Percentiles rank a stretch among this genome's conserved stretches.
phyloP scores from a whole-genome alignment of 2,113 vertebrate species.

The Empidonax alnorum region DNA sequence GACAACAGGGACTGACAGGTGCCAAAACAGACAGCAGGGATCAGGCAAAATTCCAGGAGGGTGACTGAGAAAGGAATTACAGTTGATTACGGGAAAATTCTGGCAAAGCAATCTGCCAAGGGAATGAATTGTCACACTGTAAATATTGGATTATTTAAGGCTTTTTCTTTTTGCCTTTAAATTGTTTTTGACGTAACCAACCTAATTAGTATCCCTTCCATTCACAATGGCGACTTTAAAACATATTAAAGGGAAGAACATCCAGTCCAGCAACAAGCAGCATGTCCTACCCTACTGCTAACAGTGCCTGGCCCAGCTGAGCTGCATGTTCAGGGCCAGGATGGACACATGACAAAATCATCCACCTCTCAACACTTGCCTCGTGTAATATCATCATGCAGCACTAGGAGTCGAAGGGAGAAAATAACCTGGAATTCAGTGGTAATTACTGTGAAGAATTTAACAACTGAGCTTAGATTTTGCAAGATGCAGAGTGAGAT shows the following conservation, averaged over 20 bases:
- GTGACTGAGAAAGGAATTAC: neutral
- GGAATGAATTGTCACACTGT: neutral
- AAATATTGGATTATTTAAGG: neutral
- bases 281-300: neutral
- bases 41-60: neutral
- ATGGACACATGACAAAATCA: neutral
- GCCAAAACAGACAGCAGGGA: no score
- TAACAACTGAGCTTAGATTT: neutral
- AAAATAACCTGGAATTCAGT: neutral
- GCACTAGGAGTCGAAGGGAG: neutral
- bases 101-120: neutral
- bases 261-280: neutral
- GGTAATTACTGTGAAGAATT: neutral
- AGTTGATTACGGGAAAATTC: neutral
- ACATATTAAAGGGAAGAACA: neutral
- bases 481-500: neutral
- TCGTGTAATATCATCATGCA: neutral
- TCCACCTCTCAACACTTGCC: neutral
- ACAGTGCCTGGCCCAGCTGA: neutral
- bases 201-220: neutral
- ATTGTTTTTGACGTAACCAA: neutral
- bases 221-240: neutral
- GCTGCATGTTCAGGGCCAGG: neutral
- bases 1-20: fast-evolving
- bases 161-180: neutral